Percentiles rank a stretch among this genome's conserved stretches.
Conservation (phyloP, 2,113 vertebrate species). For the Vulpes ferrilata region DNA sequence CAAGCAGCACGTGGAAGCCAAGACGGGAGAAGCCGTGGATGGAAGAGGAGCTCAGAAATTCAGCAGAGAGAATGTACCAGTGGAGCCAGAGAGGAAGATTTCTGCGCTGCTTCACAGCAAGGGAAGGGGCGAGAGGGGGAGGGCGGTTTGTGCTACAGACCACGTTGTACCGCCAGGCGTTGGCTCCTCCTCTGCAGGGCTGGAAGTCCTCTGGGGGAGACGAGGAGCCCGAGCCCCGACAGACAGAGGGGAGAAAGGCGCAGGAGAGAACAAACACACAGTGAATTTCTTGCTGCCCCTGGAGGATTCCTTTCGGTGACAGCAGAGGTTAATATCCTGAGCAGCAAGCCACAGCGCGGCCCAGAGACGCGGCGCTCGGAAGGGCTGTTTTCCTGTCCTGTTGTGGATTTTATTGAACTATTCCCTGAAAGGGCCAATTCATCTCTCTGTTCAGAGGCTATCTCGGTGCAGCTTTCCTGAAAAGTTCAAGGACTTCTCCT, state of each 20-base stretch:
- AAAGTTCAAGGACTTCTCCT: slow-evolving; percentile 34
- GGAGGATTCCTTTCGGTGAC: slow-evolving; percentile 35
- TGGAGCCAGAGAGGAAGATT: not conserved
- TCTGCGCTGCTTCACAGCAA: not conserved
- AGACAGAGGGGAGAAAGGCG: not conserved
- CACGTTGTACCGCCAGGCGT: rapidly evolving
- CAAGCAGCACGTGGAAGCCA: not conserved
- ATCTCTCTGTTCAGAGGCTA: not conserved
- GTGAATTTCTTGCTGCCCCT: slow-evolving; percentile 23
- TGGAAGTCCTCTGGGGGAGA: slow-evolving; percentile 38
- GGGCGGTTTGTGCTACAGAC: not conserved
- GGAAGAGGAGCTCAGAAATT: slow-evolving; percentile 6
- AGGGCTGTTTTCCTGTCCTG: not conserved
- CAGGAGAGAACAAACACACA: not conserved
- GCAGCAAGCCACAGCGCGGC: not conserved
- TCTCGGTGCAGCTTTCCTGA: not conserved
- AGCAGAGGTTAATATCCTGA: slow-evolving; percentile 21
- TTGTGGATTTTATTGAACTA: not conserved
- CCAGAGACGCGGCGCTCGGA: not conserved
- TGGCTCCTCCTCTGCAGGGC: slow-evolving; percentile 3
- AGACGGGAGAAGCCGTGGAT: not conserved
- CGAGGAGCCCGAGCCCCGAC: too few species aligned
- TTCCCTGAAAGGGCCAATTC: not conserved
- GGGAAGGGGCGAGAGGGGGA: not conserved
- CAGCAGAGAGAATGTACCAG: not conserved